These are phyloP conservation scores for Martes martes DNA, from an alignment of 2,113 vertebrate species.

Conservation along the genomic window DNA sequence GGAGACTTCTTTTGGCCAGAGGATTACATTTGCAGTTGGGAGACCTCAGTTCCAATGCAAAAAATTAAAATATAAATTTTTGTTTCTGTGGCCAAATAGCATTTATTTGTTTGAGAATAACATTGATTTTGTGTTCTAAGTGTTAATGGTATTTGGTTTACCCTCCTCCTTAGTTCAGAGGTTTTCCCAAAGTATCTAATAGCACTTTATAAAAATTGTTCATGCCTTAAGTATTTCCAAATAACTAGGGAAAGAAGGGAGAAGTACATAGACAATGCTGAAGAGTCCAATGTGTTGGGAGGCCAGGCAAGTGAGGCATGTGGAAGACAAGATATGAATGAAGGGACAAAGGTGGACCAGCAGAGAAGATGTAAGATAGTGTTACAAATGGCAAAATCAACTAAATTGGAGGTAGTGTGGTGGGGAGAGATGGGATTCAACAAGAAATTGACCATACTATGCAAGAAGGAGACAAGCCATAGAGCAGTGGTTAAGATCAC, in stretches of 20 bases:
- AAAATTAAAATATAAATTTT: background rate
- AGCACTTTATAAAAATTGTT: background rate
- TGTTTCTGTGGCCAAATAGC: background rate
- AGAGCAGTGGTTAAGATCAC: background rate
- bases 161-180: background rate
- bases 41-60: background rate
- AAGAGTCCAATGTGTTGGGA: background rate
- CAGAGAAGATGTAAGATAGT: background rate
- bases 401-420: background rate
- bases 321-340: background rate
- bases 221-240: background rate
- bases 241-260: background rate
- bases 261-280: background rate
- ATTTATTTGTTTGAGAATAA: background rate
- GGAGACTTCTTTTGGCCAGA: background rate
- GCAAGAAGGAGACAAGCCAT: background rate
- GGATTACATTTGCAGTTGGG: background rate
- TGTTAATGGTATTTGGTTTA: background rate
- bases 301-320: background rate
- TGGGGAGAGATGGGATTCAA: background rate
- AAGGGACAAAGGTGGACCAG: background rate
- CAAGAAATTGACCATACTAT: background rate
- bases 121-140: background rate
- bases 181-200: background rate
- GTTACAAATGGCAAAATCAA: background rate